phyloP scores from a whole-genome alignment of 1,140 invertebrate genomes.

The Amyelois transitella region DNA sequence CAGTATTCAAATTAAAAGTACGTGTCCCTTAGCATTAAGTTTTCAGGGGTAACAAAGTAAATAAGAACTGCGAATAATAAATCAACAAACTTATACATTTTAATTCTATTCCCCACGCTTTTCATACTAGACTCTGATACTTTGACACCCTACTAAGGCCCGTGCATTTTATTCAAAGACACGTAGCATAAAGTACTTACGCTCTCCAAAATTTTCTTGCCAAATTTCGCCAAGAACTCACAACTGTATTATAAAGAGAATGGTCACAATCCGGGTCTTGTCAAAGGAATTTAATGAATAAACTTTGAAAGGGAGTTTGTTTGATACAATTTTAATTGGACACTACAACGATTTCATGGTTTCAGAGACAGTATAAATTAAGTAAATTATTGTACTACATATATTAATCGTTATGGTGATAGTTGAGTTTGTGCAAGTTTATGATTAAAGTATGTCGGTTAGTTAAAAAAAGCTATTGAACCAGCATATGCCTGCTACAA shows the following conservation, averaged over 20 bases:
- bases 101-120: constrained; percentile 15
- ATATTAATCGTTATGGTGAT: no score
- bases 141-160: neutral
- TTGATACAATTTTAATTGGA: neutral
- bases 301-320: neutral
- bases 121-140: constrained; percentile 11
- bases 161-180: constrained; percentile 37
- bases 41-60: no score
- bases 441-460: no score
- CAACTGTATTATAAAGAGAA: constrained; percentile 11
- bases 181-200: constrained; percentile 16
- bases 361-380: neutral
- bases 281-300: neutral
- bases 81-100: no score
- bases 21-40: no score
- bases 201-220: constrained; percentile 25
- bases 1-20: no score
- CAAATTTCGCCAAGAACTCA: constrained; percentile 36
- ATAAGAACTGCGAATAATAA: no score
- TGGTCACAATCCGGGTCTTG: neutral
- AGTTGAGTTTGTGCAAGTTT: no score
- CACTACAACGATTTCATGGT: neutral
- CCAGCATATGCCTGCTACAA: no score
- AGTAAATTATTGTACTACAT: no score
- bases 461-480: no score